These are phyloP conservation scores for Dolichomitus sp. DNA, from an alignment of 2,888 invertebrate genomes.

Conservation along the genomic window DNA sequence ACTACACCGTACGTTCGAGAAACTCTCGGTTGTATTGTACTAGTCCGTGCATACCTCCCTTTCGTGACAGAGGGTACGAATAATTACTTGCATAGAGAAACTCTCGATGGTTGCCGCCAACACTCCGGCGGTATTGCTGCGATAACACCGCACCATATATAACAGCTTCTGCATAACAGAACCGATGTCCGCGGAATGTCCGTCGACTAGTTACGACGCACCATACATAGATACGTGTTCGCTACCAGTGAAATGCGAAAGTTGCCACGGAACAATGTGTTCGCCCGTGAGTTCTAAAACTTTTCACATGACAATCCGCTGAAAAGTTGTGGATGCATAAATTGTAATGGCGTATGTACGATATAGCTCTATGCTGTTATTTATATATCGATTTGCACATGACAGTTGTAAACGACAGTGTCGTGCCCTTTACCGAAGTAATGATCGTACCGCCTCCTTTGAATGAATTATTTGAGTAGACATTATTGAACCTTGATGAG, in stretches of 20 bases:
- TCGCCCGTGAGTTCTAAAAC: not conserved
- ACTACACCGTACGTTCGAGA: conserved; percentile 31
- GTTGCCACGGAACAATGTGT: conserved; percentile 17
- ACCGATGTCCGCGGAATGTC: conserved; percentile 3
- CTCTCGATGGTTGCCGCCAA: conserved; percentile 34
- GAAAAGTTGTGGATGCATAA: conserved; percentile 1
- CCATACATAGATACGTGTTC: not conserved
- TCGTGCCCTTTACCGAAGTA: not conserved
- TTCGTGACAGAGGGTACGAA: conserved; percentile 47
- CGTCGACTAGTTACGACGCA: conserved; percentile 12
- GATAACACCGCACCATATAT: conserved; percentile 18
- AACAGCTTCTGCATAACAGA: conserved; percentile 16
- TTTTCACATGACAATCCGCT: not conserved
- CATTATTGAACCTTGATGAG: not conserved
- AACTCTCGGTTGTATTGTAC: conserved; percentile 14
- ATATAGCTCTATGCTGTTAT: not conserved
- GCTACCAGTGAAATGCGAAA: not conserved
- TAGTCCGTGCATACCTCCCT: conserved; percentile 2
- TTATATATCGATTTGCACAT: not conserved
- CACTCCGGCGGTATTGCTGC: conserved; percentile 7
- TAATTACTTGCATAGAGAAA: conserved; percentile 54
- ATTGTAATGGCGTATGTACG: not conserved
- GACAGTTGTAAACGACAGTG: not conserved
- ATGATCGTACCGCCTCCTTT: not conserved
- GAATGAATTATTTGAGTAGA: not conserved